Evolutionary conservation across 2,888 invertebrate species (phyloP).

Genomic region (Platycnemis pennipes): DNA sequence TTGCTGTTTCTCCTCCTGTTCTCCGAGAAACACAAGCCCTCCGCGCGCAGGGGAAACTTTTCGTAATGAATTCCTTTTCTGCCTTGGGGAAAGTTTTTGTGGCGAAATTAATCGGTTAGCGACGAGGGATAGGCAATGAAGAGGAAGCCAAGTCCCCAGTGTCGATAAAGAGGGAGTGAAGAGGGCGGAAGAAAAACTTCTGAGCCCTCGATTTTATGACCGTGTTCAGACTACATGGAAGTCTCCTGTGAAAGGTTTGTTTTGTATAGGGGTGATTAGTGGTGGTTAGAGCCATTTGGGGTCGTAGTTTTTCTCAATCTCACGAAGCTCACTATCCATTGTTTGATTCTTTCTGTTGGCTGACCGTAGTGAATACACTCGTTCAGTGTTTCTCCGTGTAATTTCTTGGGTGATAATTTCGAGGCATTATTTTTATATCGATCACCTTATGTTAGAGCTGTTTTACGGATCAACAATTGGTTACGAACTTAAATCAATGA

Average conservation of each 20-base stretch:
- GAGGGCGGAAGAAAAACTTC: background rate
- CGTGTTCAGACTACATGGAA: slow-evolving; percentile 24
- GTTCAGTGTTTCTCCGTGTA: too few relatives aligned
- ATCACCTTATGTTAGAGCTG: too few relatives aligned
- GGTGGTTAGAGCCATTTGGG: background rate
- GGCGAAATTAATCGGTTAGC: slow-evolving; percentile 60
- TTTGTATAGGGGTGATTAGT: background rate
- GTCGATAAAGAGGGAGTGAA: background rate
- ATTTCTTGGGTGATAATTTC: too few relatives aligned
- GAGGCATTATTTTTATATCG: too few relatives aligned
- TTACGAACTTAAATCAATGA: too few relatives aligned
- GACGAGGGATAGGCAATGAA: slow-evolving; percentile 57
- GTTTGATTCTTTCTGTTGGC: background rate
- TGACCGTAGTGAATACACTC: background rate
- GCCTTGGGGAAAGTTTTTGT: slow-evolving; percentile 47
- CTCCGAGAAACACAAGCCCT: slow-evolving; percentile 22
- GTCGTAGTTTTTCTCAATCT: background rate
- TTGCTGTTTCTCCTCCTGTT: slow-evolving; percentile 26
- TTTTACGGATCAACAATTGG: too few relatives aligned
- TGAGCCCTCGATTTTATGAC: slow-evolving; percentile 42
- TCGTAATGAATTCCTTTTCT: slow-evolving; percentile 60
- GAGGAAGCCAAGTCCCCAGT: slow-evolving; percentile 20
- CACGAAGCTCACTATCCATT: background rate
- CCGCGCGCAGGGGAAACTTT: slow-evolving; percentile 29
- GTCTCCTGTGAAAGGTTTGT: background rate